A percentile compares a stretch with the other conserved stretches of the same genome.
These are phyloP conservation scores for Mythimna vitellina DNA, from an alignment of 2,888 invertebrate genomes.

Conservation along the genomic window DNA sequence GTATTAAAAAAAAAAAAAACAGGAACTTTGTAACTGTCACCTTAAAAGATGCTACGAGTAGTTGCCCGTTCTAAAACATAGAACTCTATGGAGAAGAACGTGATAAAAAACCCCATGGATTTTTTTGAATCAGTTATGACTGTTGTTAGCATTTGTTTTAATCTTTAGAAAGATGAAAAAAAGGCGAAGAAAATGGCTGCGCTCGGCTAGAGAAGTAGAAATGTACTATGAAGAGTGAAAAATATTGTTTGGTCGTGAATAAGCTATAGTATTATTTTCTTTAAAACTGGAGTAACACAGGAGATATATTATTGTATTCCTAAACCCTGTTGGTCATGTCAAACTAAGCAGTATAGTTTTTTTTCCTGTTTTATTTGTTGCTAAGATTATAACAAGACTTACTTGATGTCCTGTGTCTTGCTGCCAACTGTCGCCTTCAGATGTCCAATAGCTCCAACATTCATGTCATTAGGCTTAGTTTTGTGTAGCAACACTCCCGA, in stretches of 20 bases:
- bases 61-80: no score
- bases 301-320: neutral
- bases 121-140: no score
- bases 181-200: neutral
- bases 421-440: constrained; percentile 88
- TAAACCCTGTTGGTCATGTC: neutral
- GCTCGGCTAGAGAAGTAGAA: neutral
- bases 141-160: no score
- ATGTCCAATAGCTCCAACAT: constrained; percentile 90
- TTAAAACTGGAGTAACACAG: no score
- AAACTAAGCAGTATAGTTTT: neutral
- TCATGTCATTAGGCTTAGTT: constrained; percentile 88
- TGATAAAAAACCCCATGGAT: no score
- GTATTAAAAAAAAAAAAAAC: neutral
- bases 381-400: constrained; percentile 64
- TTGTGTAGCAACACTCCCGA: constrained; percentile 91
- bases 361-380: neutral
- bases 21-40: no score
- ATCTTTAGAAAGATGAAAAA: neutral
- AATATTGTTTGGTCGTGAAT: neutral
- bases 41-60: no score
- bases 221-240: neutral
- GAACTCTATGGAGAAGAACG: no score
- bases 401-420: constrained; percentile 91
- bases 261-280: neutral